Base-by-base conservation (phyloP, 1,140 invertebrate species). In the Coboldia fuscipes region DNA sequence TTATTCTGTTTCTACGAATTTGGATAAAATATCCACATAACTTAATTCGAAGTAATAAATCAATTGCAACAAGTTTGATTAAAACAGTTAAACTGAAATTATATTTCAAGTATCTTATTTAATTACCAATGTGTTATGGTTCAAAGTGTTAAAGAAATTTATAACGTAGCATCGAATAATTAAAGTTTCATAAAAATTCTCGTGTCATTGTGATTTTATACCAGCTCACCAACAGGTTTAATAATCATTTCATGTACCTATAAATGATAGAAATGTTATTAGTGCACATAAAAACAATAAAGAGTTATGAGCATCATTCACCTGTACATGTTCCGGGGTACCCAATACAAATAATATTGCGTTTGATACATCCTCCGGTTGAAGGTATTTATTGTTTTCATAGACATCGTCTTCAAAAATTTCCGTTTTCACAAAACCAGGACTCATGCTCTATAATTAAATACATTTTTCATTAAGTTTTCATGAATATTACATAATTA, bases 361-460 rank as follows among this genome's bases (percentile, higher is more conserved):
- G 27, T 70, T 57, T 1, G 60, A 56, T 0, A 70, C 44, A 30
- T 68, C 62, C 12, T 48, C 36, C 0, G 47, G 27, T 51, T 37
- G 22, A n/a, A 69, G 40, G 19, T 50, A 45, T 2, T 45, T 42
- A 10, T 40, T 14, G 8, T 4, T 41, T 3, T 40, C n/a, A n/a
- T n/a, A n/a, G n/a, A 37, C 7, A 39, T 16, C 1, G 42, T 42
- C 0, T 37, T 34, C 14, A 36, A 21, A 3, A 54, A 70, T 62
- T 17, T 59, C 51, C 0, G 66, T 75, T 8, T 49, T 37, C 1
- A 71, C 68, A 3, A 62, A 44, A 3, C 70, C 70, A 0, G 71
- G 72, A 27, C 69, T 68, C 17, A 70, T 54, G 38, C 60, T 67
- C 65, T 70, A 38, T 4, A 46, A 41, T 34, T 7, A 30, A n/a